Evolutionary conservation across 2,113 vertebrate species (phyloP).

Genomic region (Nycticebus coucang): DNA sequence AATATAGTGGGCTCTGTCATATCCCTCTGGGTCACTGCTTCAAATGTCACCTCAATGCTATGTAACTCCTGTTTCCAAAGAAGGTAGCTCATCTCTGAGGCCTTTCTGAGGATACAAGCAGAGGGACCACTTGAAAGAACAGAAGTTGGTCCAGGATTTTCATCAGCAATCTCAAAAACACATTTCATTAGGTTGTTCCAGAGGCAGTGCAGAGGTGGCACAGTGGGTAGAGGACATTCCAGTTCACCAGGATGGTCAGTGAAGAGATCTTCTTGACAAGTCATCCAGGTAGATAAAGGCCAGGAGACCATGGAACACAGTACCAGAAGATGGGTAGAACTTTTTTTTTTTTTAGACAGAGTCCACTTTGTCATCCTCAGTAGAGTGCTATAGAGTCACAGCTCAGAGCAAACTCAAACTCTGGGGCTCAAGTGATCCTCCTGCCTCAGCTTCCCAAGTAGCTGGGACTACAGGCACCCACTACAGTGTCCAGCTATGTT

Average conservation of each 20-base stretch:
- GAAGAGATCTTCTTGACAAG: not conserved
- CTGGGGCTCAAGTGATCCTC: no score
- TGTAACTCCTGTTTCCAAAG: not conserved
- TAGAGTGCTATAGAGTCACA: no score
- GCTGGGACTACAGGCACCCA: no score
- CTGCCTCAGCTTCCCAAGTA: no score
- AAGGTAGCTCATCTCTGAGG: not conserved
- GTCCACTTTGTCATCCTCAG: no score
- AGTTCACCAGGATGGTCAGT: not conserved
- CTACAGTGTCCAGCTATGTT: no score
- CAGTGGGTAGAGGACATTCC: not conserved
- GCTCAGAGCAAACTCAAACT: no score
- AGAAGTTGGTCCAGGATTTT: constrained; percentile 22
- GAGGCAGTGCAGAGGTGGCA: not conserved
- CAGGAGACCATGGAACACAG: not conserved
- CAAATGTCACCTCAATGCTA: not conserved
- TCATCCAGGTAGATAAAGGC: not conserved
- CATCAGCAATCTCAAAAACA: not conserved
- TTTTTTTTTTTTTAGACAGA: not conserved
- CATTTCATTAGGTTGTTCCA: not conserved
- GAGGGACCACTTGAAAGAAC: not conserved
- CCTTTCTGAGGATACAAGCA: not conserved
- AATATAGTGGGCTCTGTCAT: not conserved
- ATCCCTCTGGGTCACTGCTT: not conserved
- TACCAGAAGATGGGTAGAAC: not conserved